These are phyloP conservation scores for Silurus glanis DNA, from an alignment of 2,113 vertebrate genomes.

Conservation along the genomic window DNA sequence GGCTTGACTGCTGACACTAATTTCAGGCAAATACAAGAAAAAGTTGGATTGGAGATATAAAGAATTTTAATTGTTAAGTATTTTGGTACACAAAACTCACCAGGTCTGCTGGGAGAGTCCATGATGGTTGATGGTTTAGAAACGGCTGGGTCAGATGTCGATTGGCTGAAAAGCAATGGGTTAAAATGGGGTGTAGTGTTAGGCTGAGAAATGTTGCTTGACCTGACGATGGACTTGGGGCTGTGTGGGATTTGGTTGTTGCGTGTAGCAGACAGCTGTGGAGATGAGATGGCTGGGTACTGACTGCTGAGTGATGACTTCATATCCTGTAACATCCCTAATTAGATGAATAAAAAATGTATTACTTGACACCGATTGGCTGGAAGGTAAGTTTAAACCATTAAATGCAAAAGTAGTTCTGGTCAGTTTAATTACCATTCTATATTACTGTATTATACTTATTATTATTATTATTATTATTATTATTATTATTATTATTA, in stretches of 20 bases:
- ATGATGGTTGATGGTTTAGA: slow-evolving; percentile 44
- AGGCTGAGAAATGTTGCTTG: slow-evolving; percentile 14
- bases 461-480: too few species aligned
- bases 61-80: not conserved
- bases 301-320: slow-evolving; percentile 47
- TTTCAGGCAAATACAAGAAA: not conserved
- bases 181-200: slow-evolving; percentile 43
- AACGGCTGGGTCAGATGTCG: slow-evolving; percentile 39
- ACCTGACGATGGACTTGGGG: slow-evolving; percentile 22
- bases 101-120: slow-evolving; percentile 62
- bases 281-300: slow-evolving; percentile 29
- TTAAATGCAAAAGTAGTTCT: too few species aligned
- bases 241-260: slow-evolving; percentile 48
- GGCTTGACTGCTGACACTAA: slow-evolving; percentile 57
- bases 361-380: not conserved
- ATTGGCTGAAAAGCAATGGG: slow-evolving; percentile 46
- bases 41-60: not conserved
- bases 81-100: slow-evolving; percentile 55
- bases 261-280: slow-evolving; percentile 46
- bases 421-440: too few species aligned
- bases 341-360: not conserved
- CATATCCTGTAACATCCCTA: not conserved
- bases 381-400: too few species aligned
- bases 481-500: too few species aligned
- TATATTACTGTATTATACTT: too few species aligned